Base-by-base conservation (phyloP, 1,140 invertebrate genomes). In the Metaphire vulgaris region DNA sequence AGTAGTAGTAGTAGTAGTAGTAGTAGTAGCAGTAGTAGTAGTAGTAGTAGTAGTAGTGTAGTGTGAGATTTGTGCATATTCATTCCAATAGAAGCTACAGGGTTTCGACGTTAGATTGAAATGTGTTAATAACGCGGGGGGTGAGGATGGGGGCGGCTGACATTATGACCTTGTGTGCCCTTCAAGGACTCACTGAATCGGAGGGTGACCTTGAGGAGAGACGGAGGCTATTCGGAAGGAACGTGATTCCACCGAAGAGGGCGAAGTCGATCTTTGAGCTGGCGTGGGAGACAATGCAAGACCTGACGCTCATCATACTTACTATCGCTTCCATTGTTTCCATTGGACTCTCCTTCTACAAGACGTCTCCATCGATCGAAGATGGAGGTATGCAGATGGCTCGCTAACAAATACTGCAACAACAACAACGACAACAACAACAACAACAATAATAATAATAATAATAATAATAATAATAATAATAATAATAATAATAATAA, bases 231-330 rank as follows among this genome's bases (percentile, higher is more conserved):
- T 98, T 96, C 89, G 96, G 96, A 84, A 95, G 93, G 80, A 98
- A 98, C 88, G 90, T 92, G 85, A 98, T 98, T 89, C 95, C 96
- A 86, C 96, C 96, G 79, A 97, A 97, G 89, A 94, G 95, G 83
- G 94, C 96, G 81, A 98, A 98, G 91, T 96, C 94, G 79, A 98
- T 98, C 90, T 89, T 97, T 83, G 92, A 92, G 82, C 89, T 98
- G 87, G 94, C 98, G 81, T 98, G 95, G 94, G 96, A 98, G 89
- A 96, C 96, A 79, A 89, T 98, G 84, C 95, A 98, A 89, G 96
- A 98, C 89, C 92, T 96, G 80, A 97, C 95, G 77, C 91, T 98
- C 82, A 96, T 98, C 86, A 97, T 98, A 87, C 77, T 88, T 41
- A 78, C 76, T 0, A 72, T 78, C 1, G 78, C 77, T 69, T 74